A percentile compares a stretch with the other conserved stretches of the same genome.
Evolutionary conservation across 2,797 vertebrate species (phyloP).

Genomic region (Podargus strigoides): DNA sequence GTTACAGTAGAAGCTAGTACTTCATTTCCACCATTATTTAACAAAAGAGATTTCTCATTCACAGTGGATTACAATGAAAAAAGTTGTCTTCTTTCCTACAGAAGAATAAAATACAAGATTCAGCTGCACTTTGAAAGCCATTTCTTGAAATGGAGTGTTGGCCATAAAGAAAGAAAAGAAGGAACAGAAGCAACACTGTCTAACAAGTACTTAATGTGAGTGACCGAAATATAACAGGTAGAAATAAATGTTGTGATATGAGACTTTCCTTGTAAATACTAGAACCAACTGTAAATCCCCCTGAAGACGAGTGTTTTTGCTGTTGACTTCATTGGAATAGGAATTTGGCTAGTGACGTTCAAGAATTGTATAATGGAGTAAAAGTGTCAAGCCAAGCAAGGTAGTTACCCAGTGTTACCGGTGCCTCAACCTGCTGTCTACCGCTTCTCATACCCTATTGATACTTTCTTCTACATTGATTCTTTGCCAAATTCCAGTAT

Average conservation of each 20-base stretch:
- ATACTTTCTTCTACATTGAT: background rate
- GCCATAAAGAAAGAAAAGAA: slow-evolving; percentile 34
- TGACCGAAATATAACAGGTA: background rate
- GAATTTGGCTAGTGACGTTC: background rate
- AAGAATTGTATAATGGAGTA: background rate
- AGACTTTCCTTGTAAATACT: slow-evolving; percentile 17
- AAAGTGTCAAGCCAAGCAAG: background rate
- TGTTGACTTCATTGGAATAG: background rate
- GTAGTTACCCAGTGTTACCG: background rate
- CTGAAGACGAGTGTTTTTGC: background rate
- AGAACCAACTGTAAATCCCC: background rate
- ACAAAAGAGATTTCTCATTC: slow-evolving; percentile 53
- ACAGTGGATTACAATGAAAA: slow-evolving; percentile 49
- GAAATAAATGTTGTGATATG: slow-evolving; percentile 39
- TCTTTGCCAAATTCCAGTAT: background rate
- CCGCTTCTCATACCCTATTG: background rate
- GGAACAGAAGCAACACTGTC: slow-evolving; percentile 11
- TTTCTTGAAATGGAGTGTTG: slow-evolving; percentile 11
- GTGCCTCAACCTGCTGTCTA: background rate
- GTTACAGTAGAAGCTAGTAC: slow-evolving; percentile 17
- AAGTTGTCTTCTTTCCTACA: background rate
- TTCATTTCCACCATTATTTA: slow-evolving; percentile 33
- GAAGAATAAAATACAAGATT: slow-evolving; percentile 20
- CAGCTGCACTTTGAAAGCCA: background rate
- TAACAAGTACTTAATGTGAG: slow-evolving; percentile 55